Evolutionary conservation across 2,888 invertebrate genomes (phyloP), one percentile per base, ranked within the genome.

Genomic region (Yponomeuta plumbellus): DNA sequence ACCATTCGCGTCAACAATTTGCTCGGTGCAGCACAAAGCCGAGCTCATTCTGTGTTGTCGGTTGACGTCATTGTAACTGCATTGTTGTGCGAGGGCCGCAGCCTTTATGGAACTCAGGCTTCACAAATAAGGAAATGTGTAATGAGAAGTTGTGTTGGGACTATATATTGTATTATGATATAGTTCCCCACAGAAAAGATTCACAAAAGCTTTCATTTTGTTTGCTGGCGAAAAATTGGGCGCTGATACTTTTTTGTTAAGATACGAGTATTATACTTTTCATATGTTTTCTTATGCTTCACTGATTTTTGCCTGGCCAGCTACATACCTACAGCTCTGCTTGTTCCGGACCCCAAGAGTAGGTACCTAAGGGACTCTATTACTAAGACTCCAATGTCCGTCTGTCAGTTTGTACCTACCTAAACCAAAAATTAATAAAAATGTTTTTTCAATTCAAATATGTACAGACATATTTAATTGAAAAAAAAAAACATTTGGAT

Each of bases 101-200:
- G 17, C 44, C 44, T 52, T 52, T 17, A 13, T 13, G 44, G 44
- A 52, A 52, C 17, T 52, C 44, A 52, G 44, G 44, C 44, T 52
- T 52, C 44, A 52, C 17, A 52, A 52, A 52, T 52, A 52, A 52
- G 44, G 44, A 52, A 52, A 52, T 52, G 44, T 52, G 44, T 52
- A 52, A 52, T 52, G 44, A 52, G 44, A 52, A 52, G 44, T 52
- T 52, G 44, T 52, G 44, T 52, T 17, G 44, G 17, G 17, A 52
- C 44, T 52, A n/a, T n/a, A n/a, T n/a, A n/a, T n/a, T 52, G 44
- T 17, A 17, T 52, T 52, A 17, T 52, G 44, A 52, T 17, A 52
- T 52, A 17, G 44, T 17, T 17, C 17, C 44, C 4, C 44, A 5
- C 26, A 26, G 26, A 26, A 26, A 26, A 26, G 26, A 5, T 26